Base-by-base conservation (phyloP, 1,140 invertebrate genomes). In the Tetranychus urticae region DNA sequence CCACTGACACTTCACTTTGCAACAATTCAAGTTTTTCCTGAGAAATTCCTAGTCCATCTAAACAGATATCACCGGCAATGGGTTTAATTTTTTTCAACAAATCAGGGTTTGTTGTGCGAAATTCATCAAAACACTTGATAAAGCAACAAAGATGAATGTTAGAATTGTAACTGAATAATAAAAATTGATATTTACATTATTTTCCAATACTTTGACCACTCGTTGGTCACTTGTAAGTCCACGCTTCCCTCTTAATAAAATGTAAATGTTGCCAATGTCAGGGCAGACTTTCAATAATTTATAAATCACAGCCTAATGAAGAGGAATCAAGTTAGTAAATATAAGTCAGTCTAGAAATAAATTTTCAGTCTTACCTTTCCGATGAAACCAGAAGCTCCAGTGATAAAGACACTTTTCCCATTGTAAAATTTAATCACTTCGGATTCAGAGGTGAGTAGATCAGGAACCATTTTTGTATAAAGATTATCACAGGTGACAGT, bases 41-140 rank as follows among this genome's bases (percentile, higher is more conserved):
- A 66, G 80, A 84, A 65, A 98, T 84, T 4, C 90, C 91, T 39
- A 98, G 71, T 62, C 86, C 82, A 7, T 83, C 81, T 67, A 85
- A 78, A 62, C 86, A 85, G 59, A 97, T 84, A 71, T 97, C 91
- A 6, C 92, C 91, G 54, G 80, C 78, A 52, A 98, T 82, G 1
- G 88, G 81, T 48, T 86, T 79, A 57, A 91, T 77, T 76, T 96
- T 94, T 5, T 33, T n/a, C 46, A 34, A 36, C 8, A 8, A 6
- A 42, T 42, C 39, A 42, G 5, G 10, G 10, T 42, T 58, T 76
- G 69, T 45, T 76, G 64, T 47, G 5, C 39, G 5, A 42, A 42
- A 6, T 10, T 42, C 39, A 42, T 42, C 39, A 10, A 42, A 42
- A 42, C 39, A 42, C 39, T 42, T 5, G 39, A 42, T 1, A 6